A percentile compares a stretch with the other conserved stretches of the same genome.
These are phyloP conservation scores for Excalfactoria chinensis DNA, from an alignment of 2,113 vertebrate genomes.

Conservation along the genomic window DNA sequence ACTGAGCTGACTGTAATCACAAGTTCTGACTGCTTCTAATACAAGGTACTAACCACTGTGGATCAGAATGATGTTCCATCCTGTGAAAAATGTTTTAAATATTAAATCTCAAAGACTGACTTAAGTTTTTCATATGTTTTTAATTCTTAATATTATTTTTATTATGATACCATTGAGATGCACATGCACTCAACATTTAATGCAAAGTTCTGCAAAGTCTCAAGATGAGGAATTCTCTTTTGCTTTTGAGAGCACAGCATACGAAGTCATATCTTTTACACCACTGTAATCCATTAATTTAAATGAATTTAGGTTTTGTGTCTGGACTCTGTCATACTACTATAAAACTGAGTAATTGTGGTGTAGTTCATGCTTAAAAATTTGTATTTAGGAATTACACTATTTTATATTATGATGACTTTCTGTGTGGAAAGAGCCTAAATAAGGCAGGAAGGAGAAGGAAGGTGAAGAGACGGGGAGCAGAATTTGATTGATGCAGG, in stretches of 20 bases:
- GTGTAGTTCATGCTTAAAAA: not conserved
- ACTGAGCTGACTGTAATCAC: not conserved
- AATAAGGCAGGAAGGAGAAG: not conserved
- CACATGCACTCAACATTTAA: not conserved
- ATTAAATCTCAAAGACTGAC: not conserved
- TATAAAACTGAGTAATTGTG: not conserved
- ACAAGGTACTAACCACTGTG: not conserved
- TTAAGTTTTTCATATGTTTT: not conserved
- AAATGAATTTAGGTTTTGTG: not conserved
- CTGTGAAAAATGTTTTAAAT: not conserved
- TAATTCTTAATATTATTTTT: not conserved
- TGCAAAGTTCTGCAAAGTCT: not conserved
- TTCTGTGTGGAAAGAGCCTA: not conserved
- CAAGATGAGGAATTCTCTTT: not conserved
- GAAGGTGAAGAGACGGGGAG: not conserved
- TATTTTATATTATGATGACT: not conserved
- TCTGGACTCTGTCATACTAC: not conserved
- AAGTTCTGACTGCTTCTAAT: not conserved
- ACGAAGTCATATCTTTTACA: not conserved
- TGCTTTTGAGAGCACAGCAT: not conserved
- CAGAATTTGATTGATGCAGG: not conserved
- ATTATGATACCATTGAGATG: not conserved
- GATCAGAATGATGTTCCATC: not conserved
- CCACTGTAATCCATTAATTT: not conserved
- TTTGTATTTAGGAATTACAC: not conserved